Evolutionary conservation across 92 coral and sea anemone species (phyloP), one percentile per base, ranked within the genome.

Genomic region (Porites lobata): DNA sequence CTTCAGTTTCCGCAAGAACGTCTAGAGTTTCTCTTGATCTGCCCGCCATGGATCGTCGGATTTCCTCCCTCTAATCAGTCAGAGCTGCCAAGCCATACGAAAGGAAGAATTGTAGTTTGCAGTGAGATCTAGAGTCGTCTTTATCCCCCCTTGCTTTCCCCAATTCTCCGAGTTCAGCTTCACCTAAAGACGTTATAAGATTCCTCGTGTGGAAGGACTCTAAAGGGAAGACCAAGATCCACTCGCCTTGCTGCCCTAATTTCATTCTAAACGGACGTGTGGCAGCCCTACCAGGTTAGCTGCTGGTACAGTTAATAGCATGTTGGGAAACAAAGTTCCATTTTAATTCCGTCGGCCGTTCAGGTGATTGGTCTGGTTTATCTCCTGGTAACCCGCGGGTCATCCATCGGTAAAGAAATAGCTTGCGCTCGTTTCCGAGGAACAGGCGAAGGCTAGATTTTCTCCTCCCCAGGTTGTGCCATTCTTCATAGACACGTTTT

Each of bases 131-230:
- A 6, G 57, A 52, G 10, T 6, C 8, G 8, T 52, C 10, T 9
- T 9, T 52, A 9, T 84, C 52, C 3, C 75, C 88, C 50, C 69
- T 86, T 9, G 78, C 90, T 19, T 54, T 50, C 32, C 78, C 85
- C n/a, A 86, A 86, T 19, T 5, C 85, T 10, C 80, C 70, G 24
- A 47, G 50, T 6, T 76, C 76, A 50, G 57, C 85, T 10, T 72
- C 88, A 21, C 77, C 84, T 17, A 50, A 50, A 38, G 77, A 86
- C 64, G 17, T 77, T 52, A 76, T 50, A 63, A 20, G 84, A 12
- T 86, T 86, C 17, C 69, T 86, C 69, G 80, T 86, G 47, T 86
- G 90, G 85, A 86, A 86, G 43, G 90, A 86, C 47, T 43, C 52
- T 22, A 58, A 20, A 65, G 82, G 82, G 64, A 58, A 65, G 47